phyloP scores from a whole-genome alignment of 2,113 vertebrate genomes.

The Oxyruncus cristatus region DNA sequence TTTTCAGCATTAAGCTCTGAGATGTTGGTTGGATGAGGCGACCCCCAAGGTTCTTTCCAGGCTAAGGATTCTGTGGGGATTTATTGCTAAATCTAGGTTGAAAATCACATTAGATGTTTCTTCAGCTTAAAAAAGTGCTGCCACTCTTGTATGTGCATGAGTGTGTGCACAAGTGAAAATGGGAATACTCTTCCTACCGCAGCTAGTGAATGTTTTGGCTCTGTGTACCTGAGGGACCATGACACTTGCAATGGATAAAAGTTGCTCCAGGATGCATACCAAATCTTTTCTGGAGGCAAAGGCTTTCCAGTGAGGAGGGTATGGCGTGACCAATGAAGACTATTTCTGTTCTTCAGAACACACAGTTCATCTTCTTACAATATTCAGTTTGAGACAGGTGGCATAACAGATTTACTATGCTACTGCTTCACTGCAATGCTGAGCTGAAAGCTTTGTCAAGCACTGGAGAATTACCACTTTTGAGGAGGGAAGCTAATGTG shows the following conservation, averaged over 20 bases:
- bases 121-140: neutral
- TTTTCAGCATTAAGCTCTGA: neutral
- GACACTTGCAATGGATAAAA: neutral
- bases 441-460: constrained; percentile 19
- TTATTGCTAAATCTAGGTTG: neutral
- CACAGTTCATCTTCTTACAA: neutral
- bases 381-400: constrained; percentile 9
- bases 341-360: neutral
- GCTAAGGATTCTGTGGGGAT: neutral
- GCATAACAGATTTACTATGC: neutral
- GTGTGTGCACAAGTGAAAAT: neutral
- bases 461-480: neutral
- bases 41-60: neutral
- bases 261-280: neutral
- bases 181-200: neutral
- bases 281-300: neutral
- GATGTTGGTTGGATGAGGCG: neutral
- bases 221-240: neutral
- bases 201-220: neutral
- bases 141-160: neutral
- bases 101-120: neutral
- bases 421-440: neutral
- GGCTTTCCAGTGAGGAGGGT: neutral
- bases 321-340: neutral
- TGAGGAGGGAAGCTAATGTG: neutral